Conservation (phyloP, 2,113 vertebrate genomes). For the Pungitius pungitius region DNA sequence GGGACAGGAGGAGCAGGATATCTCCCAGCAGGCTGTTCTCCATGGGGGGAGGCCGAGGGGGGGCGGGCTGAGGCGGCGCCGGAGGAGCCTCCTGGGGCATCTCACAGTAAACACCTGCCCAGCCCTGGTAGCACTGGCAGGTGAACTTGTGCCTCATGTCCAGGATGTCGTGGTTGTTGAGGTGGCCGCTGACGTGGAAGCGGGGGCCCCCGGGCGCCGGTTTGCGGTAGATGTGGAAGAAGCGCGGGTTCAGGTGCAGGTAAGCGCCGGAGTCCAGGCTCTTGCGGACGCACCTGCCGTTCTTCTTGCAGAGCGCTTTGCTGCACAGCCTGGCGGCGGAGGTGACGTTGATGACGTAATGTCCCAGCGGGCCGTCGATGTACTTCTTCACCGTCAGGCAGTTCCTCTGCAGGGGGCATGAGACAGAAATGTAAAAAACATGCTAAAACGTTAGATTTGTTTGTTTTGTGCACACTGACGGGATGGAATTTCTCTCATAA, state of each 20-base stretch:
- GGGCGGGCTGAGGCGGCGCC: conserved; percentile 36
- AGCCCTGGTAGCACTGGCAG: conserved; percentile 91
- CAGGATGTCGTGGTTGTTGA: conserved; percentile 73
- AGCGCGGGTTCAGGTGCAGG: conserved; percentile 85
- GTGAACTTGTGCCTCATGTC: conserved; percentile 87
- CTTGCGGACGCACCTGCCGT: conserved; percentile 88
- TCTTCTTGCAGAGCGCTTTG: conserved; percentile 87
- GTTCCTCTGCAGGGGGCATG: conserved; percentile 77
- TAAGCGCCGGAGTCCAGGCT: conserved; percentile 78
- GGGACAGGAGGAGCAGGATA: conserved; percentile 59
- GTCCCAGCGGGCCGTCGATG: conserved; percentile 85
- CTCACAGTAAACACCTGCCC: conserved; percentile 89
- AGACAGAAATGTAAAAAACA: neutral
- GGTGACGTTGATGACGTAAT: conserved; percentile 90
- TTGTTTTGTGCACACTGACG: neutral
- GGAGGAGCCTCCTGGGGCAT: conserved; percentile 70
- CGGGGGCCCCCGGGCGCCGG: conserved; percentile 42
- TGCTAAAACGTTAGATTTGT: too few species aligned
- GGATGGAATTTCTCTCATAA: neutral
- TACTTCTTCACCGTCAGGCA: conserved; percentile 86
- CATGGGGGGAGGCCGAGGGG: conserved; percentile 17
- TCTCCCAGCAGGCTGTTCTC: conserved; percentile 59
- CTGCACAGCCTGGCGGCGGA: conserved; percentile 90
- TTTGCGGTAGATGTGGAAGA: conserved; percentile 78
- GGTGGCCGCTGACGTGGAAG: conserved; percentile 80